phyloP scores from a whole-genome alignment of 2,113 vertebrate genomes.

The Nibea albiflora region DNA sequence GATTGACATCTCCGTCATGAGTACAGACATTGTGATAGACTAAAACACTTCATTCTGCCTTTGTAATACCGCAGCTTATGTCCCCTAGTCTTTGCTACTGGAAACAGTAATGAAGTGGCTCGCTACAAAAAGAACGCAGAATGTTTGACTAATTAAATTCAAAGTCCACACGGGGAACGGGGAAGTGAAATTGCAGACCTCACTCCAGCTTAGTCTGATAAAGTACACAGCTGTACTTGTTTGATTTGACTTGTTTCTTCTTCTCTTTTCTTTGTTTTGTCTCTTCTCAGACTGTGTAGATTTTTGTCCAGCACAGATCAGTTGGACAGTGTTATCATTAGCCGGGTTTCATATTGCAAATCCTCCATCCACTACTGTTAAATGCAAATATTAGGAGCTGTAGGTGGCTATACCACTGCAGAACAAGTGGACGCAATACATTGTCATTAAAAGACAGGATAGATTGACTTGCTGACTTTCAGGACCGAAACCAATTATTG shows the following conservation, averaged over 20 bases:
- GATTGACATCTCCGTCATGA: too few species aligned
- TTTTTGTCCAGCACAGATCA: not conserved
- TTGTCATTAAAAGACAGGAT: too few species aligned
- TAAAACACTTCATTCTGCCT: not conserved
- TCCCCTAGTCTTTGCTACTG: not conserved
- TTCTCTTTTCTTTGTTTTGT: too few species aligned
- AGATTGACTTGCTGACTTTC: too few species aligned
- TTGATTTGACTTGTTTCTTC: not conserved
- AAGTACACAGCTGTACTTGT: not conserved
- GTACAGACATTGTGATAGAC: not conserved
- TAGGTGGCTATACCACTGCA: not conserved
- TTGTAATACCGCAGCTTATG: not conserved
- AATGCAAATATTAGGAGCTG: not conserved
- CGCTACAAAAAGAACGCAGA: not conserved
- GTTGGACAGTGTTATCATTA: not conserved
- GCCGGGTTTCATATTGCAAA: not conserved
- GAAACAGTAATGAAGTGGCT: not conserved
- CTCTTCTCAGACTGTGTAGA: not conserved
- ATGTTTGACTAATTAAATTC: not conserved
- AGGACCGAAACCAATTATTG: too few species aligned
- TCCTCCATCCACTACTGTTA: not conserved
- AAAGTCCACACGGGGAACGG: too few species aligned
- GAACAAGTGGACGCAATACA: not conserved
- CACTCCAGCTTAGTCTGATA: not conserved
- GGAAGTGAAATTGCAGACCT: not conserved